Conservation (phyloP, 2,888 invertebrate species). For the Acrobeloides nanus region DNA sequence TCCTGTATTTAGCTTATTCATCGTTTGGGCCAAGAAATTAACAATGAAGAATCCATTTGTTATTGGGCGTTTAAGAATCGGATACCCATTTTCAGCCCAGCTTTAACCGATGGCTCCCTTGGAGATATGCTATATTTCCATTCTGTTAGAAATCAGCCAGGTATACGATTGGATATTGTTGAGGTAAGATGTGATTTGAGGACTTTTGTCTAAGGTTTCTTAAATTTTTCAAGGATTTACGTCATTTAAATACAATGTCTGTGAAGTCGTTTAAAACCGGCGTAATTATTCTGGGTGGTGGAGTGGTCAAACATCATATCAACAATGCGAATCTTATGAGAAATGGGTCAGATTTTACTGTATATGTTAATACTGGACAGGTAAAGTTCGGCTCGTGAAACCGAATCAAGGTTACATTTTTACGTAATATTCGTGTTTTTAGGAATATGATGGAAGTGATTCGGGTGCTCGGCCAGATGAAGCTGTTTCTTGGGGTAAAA, state of each 20-base stretch:
- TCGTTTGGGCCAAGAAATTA: conserved; percentile 78
- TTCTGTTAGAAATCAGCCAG: conserved; percentile 70
- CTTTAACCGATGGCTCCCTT: conserved; percentile 81
- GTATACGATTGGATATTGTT: conserved; percentile 82
- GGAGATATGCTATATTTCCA: conserved; percentile 99
- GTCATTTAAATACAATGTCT: conserved; percentile 82
- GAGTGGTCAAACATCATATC: conserved; percentile 91
- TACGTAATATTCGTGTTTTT: conserved; percentile 8
- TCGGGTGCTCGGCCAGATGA: conserved; percentile 96
- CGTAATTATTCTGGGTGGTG: conserved; percentile 69
- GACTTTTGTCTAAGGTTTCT: background rate
- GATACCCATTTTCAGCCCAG: conserved; percentile 95
- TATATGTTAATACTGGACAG: conserved; percentile 77
- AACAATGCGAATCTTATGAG: conserved; percentile 99
- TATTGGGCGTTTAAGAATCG: conserved; percentile 64
- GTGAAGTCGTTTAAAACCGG: conserved; percentile 86
- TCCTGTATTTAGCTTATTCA: conserved; percentile 57
- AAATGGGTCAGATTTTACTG: conserved; percentile 90
- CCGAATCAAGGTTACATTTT: conserved; percentile 1
- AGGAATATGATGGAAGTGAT: conserved; percentile 88
- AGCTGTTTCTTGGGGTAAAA: conserved; percentile 95
- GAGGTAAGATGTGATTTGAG: conserved; percentile 60
- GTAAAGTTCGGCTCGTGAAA: conserved; percentile 10
- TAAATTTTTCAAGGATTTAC: conserved; percentile 56
- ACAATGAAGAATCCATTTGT: conserved; percentile 75